Evolutionary conservation across 1,140 invertebrate species (phyloP).

Genomic region (Uloborus diversus): DNA sequence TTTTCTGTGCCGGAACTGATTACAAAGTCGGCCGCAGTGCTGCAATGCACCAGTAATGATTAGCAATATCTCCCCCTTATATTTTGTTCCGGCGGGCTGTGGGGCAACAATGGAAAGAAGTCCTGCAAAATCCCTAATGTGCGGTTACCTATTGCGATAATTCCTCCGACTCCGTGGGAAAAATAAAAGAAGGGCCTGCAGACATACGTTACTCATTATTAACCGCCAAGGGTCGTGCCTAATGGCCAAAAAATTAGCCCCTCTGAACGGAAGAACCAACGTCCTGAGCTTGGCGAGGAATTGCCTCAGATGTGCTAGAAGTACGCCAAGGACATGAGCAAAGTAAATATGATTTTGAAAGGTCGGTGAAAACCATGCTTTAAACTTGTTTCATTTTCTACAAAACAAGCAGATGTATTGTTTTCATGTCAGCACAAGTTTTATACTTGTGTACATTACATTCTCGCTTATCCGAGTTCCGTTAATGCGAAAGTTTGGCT

Average conservation of each 20-base stretch:
- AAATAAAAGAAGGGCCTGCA: background rate
- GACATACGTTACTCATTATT: conserved; percentile 15
- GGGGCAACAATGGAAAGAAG: background rate
- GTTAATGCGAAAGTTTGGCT: too few relatives aligned
- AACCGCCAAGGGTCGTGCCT: background rate
- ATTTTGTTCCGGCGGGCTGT: background rate
- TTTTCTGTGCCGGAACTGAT: conserved; percentile 14
- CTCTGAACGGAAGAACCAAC: background rate
- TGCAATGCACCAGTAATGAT: background rate
- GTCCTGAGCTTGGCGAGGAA: too few relatives aligned
- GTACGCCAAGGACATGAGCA: too few relatives aligned
- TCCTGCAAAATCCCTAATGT: conserved; percentile 22
- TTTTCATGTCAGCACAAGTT: too few relatives aligned
- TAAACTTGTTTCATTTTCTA: too few relatives aligned
- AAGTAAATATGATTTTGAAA: too few relatives aligned
- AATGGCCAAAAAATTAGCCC: conserved; percentile 43
- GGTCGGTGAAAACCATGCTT: too few relatives aligned
- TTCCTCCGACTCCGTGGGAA: conserved; percentile 15
- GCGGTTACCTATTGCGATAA: conserved; percentile 3
- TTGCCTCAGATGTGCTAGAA: too few relatives aligned
- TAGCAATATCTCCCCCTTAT: background rate
- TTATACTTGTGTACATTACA: too few relatives aligned
- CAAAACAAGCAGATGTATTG: too few relatives aligned
- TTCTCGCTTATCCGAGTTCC: too few relatives aligned
- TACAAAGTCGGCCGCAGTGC: background rate